A percentile compares a stretch with the other conserved stretches of the same genome.
Conservation (phyloP, 2,113 vertebrate species). For the Gymnogyps californianus region DNA sequence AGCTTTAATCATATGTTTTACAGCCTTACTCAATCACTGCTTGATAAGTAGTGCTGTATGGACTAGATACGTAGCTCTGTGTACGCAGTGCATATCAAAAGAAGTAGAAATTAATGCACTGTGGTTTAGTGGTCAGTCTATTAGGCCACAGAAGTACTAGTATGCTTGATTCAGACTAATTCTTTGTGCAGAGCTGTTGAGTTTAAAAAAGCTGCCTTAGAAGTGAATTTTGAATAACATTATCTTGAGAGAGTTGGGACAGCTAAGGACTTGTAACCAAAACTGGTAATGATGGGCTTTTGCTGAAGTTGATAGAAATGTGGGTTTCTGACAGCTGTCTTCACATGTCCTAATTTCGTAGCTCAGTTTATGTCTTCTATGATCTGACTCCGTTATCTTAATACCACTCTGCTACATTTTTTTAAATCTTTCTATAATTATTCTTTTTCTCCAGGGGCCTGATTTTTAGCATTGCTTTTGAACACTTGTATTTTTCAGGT, state of each 20-base stretch:
- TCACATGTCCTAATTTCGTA: neutral
- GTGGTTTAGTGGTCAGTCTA: neutral
- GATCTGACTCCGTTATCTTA: neutral
- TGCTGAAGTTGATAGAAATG: neutral
- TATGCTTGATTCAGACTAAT: neutral
- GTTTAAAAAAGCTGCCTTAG: neutral
- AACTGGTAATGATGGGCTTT: neutral
- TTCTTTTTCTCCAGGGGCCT: neutral
- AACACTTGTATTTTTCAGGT: neutral
- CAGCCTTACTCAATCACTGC: neutral
- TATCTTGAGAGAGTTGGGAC: neutral
- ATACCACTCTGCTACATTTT: neutral
- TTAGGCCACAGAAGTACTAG: neutral
- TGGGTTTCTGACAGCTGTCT: neutral
- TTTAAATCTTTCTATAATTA: neutral
- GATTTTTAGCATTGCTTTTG: neutral
- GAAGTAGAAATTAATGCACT: neutral
- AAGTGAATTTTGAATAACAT: neutral
- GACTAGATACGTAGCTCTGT: neutral
- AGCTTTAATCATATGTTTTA: neutral
- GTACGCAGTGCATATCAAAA: neutral
- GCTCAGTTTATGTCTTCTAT: neutral
- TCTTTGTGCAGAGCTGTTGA: neutral
- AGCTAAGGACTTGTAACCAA: neutral
- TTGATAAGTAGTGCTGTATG: neutral